Base-by-base conservation (phyloP, 1,140 invertebrate genomes). In the Magallana angulata region DNA sequence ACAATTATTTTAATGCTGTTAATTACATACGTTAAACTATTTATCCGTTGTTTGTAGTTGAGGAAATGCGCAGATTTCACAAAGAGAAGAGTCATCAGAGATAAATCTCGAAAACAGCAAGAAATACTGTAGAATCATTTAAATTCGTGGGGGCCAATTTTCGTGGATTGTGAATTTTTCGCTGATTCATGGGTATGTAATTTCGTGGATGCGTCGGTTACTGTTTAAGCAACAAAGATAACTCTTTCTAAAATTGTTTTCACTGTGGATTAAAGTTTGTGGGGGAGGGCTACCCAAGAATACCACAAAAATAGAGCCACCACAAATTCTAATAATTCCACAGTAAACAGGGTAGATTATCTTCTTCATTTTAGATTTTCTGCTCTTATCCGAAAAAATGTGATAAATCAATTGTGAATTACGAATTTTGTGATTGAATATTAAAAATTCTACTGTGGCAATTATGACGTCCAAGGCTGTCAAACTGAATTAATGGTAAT, bases 21-120 rank as follows among this genome's bases (percentile, higher is more conserved):
- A 7, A 30, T 30, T 30, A 30, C 36, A 30, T 30, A 71, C 18
- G 36, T 9, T 7, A 71, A 30, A 1, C 36, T 30, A 71, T 71
- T 71, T 71, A 71, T 71, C 18, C 0, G 18, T 24, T 24, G 18
- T 84, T 96, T 96, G n/a, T 94, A 98, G 97, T 96, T 98, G 95
- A 97, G 97, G 95, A 96, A 96, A 94, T 97, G 97, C 93, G 96
- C 96, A 90, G 97, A 97, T 93, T 97, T 97, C 96, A 97, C 98
- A 94, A 97, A 97, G 93, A 96, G 97, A 92, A 96, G 97, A 91
- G 96, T 96, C 91, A 96, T 98, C 91, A 96, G 97, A 95, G 96
- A 96, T 92, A 88, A 48, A 82, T 85, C 85, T 16, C 84, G 87
- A 36, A 85, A 85, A n/a, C 71, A 85, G 12, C 60, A 84, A 64